Evolutionary conservation across 2,888 invertebrate species (phyloP).

Genomic region (Cheilosia grossa): DNA sequence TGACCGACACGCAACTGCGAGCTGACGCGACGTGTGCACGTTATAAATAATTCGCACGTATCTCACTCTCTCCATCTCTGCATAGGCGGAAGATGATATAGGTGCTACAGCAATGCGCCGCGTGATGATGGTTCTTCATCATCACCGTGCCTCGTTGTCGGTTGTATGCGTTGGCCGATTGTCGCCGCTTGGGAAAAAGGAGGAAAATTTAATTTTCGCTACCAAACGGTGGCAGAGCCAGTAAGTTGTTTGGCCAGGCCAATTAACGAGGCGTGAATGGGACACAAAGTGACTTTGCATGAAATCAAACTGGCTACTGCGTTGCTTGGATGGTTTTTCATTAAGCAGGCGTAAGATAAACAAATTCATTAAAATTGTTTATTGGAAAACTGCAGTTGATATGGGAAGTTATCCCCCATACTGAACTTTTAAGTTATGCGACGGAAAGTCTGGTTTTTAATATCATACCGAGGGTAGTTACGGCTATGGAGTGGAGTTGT

Average conservation of each 20-base stretch:
- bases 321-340: slow-evolving; percentile 36
- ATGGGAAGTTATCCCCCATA: neutral
- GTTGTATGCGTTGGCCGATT: slow-evolving; percentile 9
- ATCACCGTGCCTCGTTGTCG: slow-evolving; percentile 29
- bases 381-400: slow-evolving; percentile 9
- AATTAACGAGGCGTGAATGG: slow-evolving; percentile 73
- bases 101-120: slow-evolving; percentile 43
- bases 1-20: slow-evolving; percentile 53
- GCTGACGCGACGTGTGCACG: slow-evolving; percentile 38
- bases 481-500: neutral
- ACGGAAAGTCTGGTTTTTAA: neutral
- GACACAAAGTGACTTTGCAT: slow-evolving; percentile 53
- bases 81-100: slow-evolving; percentile 70
- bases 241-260: slow-evolving; percentile 68
- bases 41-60: slow-evolving; percentile 70
- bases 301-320: slow-evolving; percentile 46
- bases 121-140: slow-evolving; percentile 68
- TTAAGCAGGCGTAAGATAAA: slow-evolving; percentile 39
- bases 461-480: neutral
- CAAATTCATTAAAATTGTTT: slow-evolving; percentile 32
- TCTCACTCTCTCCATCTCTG: slow-evolving; percentile 51
- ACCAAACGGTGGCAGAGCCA: slow-evolving; percentile 54
- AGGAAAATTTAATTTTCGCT: slow-evolving; percentile 71
- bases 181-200: slow-evolving; percentile 37
- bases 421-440: slow-evolving; percentile 7